Conservation (phyloP, 2,797 vertebrate species). For the Rhynchonycteris naso region DNA sequence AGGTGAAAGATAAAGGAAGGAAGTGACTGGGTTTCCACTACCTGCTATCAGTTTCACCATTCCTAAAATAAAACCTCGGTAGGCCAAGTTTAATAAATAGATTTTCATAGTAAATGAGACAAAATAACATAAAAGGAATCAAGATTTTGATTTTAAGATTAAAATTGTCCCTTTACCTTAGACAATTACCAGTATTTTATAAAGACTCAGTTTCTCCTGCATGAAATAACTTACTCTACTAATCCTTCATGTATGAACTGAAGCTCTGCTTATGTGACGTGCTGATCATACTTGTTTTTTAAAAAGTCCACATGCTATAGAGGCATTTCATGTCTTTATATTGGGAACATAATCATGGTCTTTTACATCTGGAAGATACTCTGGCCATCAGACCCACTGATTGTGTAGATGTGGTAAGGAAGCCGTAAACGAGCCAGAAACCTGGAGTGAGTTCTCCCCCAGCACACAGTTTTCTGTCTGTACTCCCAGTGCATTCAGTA, state of each 20-base stretch:
- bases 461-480: background rate
- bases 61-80: background rate
- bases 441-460: background rate
- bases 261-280: slow-evolving; percentile 11
- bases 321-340: background rate
- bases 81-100: background rate
- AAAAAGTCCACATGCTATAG: background rate
- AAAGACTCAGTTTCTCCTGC: slow-evolving; percentile 29
- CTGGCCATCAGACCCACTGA: background rate
- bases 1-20: background rate
- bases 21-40: background rate
- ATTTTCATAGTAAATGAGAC: background rate
- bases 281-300: background rate
- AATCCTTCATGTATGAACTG: background rate
- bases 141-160: slow-evolving; percentile 26
- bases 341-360: background rate
- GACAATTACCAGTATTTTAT: background rate
- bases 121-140: background rate
- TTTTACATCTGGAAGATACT: background rate
- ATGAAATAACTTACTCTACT: background rate
- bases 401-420: background rate
- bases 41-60: background rate
- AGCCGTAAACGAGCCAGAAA: background rate
- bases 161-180: slow-evolving; percentile 18
- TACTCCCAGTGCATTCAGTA: background rate